Base-by-base conservation (phyloP, 2,113 vertebrate species). In the Myotis brandtii region DNA sequence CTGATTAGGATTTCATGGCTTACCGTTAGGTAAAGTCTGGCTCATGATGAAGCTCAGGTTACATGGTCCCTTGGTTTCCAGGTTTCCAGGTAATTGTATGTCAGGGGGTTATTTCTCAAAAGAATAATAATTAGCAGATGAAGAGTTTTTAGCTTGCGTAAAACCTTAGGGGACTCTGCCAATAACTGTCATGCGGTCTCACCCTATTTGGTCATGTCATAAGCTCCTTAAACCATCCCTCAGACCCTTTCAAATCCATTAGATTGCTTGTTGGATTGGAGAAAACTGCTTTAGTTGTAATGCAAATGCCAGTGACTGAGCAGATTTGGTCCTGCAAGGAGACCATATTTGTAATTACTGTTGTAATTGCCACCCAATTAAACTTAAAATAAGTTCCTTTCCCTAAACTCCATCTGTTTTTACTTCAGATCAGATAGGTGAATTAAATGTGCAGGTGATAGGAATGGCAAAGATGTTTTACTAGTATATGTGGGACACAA, bases 351-450 rank as follows among this genome's bases (percentile, higher is more conserved):
- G 23, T 88, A 34, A 62, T 43, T 81, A 2, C 32, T 85, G 30
- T 92, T 64, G 23, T 48, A 86, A 6, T 70, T 90, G 34, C 64
- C 32, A 62, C 50, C 73, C 66, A 46, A 0, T 46, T 91, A 85
- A 89, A 12, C n/a, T 54, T 72, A 79, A 79, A 92, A 75, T 84
- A 85, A 72, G 54, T 72, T 79, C 11, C 9, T 46, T 76, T 81
- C 40, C 91, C n/a, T 72, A 48, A 92, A 92, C 32, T 86, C 50
- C 13, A 50, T 81, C 30, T 96, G 37, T 89, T 86, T 95, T 43
- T 37, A 89, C 75, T 93, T 89, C 9, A 96, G 66, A 37, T 27
- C 54, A 73, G 64, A 52, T 43, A 79, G 70, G 37, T 89, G 85
- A 86, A 54, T 91, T 91, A 50, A 92, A 46, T 56, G 17, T 23